phyloP scores from a whole-genome alignment of 2,113 vertebrate species.

The Fulmarus glacialis region DNA sequence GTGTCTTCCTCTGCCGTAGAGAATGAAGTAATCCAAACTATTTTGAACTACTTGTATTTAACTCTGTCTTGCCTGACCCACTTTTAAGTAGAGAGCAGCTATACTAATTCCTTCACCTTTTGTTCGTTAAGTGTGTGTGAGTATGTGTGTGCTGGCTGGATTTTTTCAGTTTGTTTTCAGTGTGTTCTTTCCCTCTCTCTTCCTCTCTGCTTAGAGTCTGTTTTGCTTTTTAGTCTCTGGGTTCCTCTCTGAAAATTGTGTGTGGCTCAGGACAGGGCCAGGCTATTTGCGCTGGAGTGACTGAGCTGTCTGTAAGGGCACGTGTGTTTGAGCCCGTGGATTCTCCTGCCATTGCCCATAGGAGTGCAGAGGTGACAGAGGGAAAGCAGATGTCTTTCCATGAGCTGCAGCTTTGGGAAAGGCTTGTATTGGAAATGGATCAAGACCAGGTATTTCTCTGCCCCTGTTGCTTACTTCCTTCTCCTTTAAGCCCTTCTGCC shows the following conservation, averaged over 20 bases:
- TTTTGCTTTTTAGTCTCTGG: not conserved
- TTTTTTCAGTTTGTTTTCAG: not conserved
- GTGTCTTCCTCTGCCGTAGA: not conserved
- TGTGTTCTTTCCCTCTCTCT: not conserved
- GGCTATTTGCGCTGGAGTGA: not conserved
- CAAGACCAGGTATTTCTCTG: not conserved
- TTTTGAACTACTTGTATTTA: not conserved
- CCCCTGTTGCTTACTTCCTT: not conserved
- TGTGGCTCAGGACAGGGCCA: not conserved
- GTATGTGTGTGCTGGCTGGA: rapidly evolving
- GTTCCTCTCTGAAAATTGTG: not conserved
- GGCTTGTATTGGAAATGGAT: not conserved
- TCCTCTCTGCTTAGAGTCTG: not conserved
- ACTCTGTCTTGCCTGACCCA: not conserved
- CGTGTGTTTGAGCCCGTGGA: not conserved
- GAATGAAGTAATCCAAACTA: not conserved
- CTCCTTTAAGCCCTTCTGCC: not conserved
- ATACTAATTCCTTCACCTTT: not conserved
- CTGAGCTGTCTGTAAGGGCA: not conserved
- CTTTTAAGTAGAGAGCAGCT: not conserved
- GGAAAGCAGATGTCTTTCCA: not conserved
- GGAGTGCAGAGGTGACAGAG: not conserved
- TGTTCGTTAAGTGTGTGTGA: not conserved
- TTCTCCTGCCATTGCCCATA: not conserved
- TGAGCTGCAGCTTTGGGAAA: not conserved